Conservation (phyloP, 2,797 vertebrate species). For the Mus caroli region DNA sequence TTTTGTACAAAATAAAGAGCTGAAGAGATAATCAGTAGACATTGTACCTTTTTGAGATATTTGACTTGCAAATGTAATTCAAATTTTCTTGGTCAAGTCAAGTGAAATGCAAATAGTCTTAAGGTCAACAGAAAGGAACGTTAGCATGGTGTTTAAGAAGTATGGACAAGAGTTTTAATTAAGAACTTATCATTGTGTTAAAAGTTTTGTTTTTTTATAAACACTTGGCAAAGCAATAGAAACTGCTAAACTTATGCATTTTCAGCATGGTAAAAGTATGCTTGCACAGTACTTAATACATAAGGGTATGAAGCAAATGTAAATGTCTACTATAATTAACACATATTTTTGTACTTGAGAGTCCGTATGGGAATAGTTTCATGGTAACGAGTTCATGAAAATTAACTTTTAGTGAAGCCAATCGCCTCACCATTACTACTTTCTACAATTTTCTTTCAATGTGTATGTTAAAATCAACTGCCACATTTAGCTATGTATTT, state of each 20-base stretch:
- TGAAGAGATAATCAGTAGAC: slow-evolving; percentile 62
- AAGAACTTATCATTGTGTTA: slow-evolving; percentile 31
- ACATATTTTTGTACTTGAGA: background rate
- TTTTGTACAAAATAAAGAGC: slow-evolving; percentile 62
- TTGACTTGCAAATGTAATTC: slow-evolving; percentile 77
- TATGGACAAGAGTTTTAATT: slow-evolving; percentile 51
- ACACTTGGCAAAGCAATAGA: background rate
- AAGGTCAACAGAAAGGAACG: slow-evolving; percentile 54
- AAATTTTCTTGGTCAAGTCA: slow-evolving; percentile 64
- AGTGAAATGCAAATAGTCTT: slow-evolving; percentile 56
- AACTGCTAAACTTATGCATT: background rate
- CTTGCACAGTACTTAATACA: background rate
- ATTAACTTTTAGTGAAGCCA: background rate
- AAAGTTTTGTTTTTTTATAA: slow-evolving; percentile 51
- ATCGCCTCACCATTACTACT: background rate
- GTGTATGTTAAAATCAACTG: background rate
- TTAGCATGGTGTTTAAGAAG: background rate
- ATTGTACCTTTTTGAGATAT: slow-evolving; percentile 56
- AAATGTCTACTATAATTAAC: background rate
- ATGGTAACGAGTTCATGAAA: slow-evolving; percentile 48
- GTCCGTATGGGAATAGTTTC: slow-evolving; percentile 15
- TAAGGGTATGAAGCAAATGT: background rate
- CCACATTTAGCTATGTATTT: background rate
- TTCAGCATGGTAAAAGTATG: background rate
- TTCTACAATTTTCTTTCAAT: slow-evolving; percentile 26